A percentile compares a stretch with the other conserved stretches of the same genome.
Conservation (phyloP, 1,140 invertebrate genomes). For the Druon quercuslanigerum region DNA sequence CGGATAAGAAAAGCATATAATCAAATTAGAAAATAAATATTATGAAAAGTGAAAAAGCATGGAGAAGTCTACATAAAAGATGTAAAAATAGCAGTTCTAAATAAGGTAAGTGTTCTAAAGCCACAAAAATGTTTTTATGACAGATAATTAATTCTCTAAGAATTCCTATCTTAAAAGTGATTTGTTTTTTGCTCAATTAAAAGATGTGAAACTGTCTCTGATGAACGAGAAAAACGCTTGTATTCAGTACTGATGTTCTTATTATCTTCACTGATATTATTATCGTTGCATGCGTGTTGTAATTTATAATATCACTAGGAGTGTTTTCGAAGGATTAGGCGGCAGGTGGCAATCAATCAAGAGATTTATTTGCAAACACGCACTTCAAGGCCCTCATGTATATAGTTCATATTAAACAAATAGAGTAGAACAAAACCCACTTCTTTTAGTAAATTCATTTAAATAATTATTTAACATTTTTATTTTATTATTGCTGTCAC, state of each 20-base stretch:
- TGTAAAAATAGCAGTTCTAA: no score
- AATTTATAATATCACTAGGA: conserved; percentile 51
- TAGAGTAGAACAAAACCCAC: no score
- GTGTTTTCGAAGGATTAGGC: conserved; percentile 48
- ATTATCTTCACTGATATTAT: conserved; percentile 54
- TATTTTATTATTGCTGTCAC: no score
- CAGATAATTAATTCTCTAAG: conserved; percentile 4
- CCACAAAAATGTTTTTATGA: neutral
- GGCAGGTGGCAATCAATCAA: conserved; percentile 63
- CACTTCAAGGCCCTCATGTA: conserved; percentile 39
- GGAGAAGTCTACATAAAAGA: no score
- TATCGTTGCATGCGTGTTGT: conserved; percentile 49
- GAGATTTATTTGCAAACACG: conserved; percentile 62
- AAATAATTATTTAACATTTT: no score
- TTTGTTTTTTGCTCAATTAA: conserved; percentile 19
- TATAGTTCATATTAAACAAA: neutral
- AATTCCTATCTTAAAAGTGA: neutral
- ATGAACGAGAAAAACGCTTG: conserved; percentile 1
- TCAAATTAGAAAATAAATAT: no score
- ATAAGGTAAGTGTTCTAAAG: neutral
- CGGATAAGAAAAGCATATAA: no score
- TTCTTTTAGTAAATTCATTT: no score
- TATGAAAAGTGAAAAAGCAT: no score
- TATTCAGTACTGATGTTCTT: conserved; percentile 12
- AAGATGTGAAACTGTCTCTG: conserved; percentile 13